These are phyloP conservation scores for Anseranas semipalmata DNA, from an alignment of 2,113 vertebrate species.

Conservation along the genomic window DNA sequence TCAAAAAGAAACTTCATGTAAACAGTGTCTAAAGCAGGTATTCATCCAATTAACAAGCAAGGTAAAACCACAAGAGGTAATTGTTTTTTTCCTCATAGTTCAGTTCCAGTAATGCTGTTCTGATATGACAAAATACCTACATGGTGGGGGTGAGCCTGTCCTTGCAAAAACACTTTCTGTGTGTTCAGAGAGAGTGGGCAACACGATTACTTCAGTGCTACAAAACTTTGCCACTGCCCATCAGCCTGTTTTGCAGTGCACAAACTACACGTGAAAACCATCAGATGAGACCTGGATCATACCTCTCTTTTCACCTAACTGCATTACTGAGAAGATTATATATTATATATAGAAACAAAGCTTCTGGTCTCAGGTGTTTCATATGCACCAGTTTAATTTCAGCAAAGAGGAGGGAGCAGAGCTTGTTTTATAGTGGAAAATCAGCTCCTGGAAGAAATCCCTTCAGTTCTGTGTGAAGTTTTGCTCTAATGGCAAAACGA, in stretches of 20 bases:
- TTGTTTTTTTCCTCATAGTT: background rate
- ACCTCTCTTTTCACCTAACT: background rate
- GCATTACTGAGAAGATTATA: background rate
- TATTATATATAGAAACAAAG: background rate
- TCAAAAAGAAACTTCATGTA: background rate
- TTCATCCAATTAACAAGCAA: background rate
- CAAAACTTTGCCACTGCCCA: background rate
- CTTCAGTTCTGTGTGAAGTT: background rate
- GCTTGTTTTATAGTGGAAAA: background rate
- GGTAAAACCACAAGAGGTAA: background rate
- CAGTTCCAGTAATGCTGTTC: background rate
- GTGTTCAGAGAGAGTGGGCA: background rate
- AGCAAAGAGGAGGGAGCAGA: background rate
- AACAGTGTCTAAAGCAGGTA: background rate
- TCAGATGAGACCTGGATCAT: background rate
- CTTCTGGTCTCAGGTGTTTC: background rate
- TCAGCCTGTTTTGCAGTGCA: background rate
- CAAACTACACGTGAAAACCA: background rate
- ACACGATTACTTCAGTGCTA: background rate
- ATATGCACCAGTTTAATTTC: background rate
- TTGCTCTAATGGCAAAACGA: background rate
- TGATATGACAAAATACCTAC: background rate
- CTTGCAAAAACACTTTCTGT: background rate
- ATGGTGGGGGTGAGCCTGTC: background rate
- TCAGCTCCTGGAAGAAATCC: background rate